Evolutionary conservation across 2,888 invertebrate species (phyloP), one percentile per base, ranked within the genome.

Genomic region (Lathronympha strigana): DNA sequence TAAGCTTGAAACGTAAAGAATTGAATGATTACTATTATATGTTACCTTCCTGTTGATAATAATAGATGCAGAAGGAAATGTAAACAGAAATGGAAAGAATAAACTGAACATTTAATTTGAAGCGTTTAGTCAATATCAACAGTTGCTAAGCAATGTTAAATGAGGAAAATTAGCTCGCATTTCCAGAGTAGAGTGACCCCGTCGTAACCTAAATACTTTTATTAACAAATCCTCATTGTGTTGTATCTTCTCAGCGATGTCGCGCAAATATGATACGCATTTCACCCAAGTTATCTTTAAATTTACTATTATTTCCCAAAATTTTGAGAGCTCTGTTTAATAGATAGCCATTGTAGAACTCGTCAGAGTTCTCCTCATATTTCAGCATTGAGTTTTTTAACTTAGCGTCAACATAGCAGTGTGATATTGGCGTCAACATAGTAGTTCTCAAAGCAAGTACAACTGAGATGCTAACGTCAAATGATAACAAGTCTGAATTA

Each of bases 331-430:
- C 77, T 78, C 76, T 69, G 72, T 55, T 40, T 63, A 63, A 57
- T 76, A 79, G 80, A 77, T 76, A 79, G 80, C 81, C 77, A 79
- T 74, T 74, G 70, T 70, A 72, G 71, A 72, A 71, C 77, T 78
- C 72, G 75, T 83, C 83, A 84, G 83, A 77, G 74, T 69, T 73
- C 75, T 73, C 72, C 79, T 77, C 76, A 76, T 73, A 73, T n/a
- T n/a, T n/a, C n/a, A 76, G 68, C 85, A 87, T 86, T 81, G 83
- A 79, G 79, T 76, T 76, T 75, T 71, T 78, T 70, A 85, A 87
- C 80, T 86, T 85, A 71, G 74, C 79, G 82, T 83, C 86, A 84
- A 86, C 85, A 83, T 85, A 83, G 81, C 83, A 84, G 83, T 86
- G 86, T 82, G 82, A 83, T 83, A 78, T 87, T 84, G 83, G n/a